Evolutionary conservation across 2,888 invertebrate species (phyloP), one percentile per base, ranked within the genome.

Genomic region (Tholera decimalis): DNA sequence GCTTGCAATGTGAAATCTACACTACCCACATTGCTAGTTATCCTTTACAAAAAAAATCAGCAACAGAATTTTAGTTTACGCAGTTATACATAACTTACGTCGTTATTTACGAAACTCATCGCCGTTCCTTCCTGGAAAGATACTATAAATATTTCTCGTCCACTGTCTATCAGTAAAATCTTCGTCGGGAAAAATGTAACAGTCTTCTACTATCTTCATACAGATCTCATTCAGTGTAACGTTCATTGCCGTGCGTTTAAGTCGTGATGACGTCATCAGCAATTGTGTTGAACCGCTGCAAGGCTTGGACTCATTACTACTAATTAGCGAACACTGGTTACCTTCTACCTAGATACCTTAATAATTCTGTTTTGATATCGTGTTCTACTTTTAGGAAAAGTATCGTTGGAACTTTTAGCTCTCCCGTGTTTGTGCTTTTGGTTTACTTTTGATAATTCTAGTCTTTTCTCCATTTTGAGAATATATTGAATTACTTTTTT

Each of bases 241-340:
- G 77, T 77, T 80, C 72, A 78, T 74, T 81, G 81, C 69, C 56
- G 61, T 47, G 54, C 74, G 70, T 74, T 77, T 73, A 77, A 68
- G 63, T 67, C 66, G 49, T 26, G 50, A 63, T 87, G 84, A 87
- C 87, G 84, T 87, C 83, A 87, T 73, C 61, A 37, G 51, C 82
- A 85, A 84, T 83, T 81, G 82, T 79, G 77, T 71, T 80, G 77
- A 79, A 83, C 80, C 82, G 81, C 77, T 73, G 75, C 83, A 75
- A 82, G 76, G 80, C 80, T 82, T 73, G 80, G 73, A 74, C 79
- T 84, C 80, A 82, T 88, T 88, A 85, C 79, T 82, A 78, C 73
- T 84, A 86, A 88, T 89, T 87, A 88, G 79, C 85, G 67, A 75
- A 80, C 76, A 79, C 78, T 81, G 80, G 82, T 82, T 84, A 75